phyloP scores from a whole-genome alignment of 2,888 invertebrate genomes.

The Andrena bucephala region DNA sequence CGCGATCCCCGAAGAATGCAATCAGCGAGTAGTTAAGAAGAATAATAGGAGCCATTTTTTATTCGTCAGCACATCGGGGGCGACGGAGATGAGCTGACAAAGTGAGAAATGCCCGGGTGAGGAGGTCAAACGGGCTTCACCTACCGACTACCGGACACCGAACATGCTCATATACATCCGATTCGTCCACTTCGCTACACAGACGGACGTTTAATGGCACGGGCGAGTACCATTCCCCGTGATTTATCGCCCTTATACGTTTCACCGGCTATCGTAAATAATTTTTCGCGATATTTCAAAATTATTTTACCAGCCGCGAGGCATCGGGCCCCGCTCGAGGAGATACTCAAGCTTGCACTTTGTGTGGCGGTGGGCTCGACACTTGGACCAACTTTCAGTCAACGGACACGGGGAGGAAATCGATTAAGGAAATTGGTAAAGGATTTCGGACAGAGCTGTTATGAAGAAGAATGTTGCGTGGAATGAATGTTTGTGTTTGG shows the following conservation, averaged over 20 bases:
- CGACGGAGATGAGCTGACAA: slow-evolving; percentile 77
- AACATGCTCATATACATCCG: slow-evolving; percentile 40
- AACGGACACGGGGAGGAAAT: too few relatives aligned
- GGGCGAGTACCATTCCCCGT: slow-evolving; percentile 30
- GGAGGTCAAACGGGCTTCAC: slow-evolving; percentile 72
- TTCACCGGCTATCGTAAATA: slow-evolving; percentile 43
- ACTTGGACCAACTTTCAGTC: not conserved
- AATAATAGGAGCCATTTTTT: slow-evolving; percentile 78
- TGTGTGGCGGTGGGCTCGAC: not conserved
- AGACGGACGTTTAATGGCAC: slow-evolving; percentile 52
- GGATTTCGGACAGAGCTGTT: too few relatives aligned
- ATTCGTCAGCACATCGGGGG: slow-evolving; percentile 58
- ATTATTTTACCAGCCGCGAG: slow-evolving; percentile 6
- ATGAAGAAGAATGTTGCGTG: too few relatives aligned
- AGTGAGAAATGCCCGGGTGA: slow-evolving; percentile 76
- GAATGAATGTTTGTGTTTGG: too few relatives aligned
- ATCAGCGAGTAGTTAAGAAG: slow-evolving; percentile 77
- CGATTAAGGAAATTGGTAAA: too few relatives aligned
- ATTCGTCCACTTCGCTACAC: slow-evolving; percentile 46
- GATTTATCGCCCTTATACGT: slow-evolving; percentile 49
- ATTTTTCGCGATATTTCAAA: slow-evolving; percentile 37
- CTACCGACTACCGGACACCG: slow-evolving; percentile 70
- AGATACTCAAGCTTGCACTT: not conserved
- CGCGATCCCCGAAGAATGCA: slow-evolving; percentile 69
- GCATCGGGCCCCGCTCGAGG: not conserved